phyloP scores from a whole-genome alignment of 2,888 invertebrate species.

The Drosophila infuscata region DNA sequence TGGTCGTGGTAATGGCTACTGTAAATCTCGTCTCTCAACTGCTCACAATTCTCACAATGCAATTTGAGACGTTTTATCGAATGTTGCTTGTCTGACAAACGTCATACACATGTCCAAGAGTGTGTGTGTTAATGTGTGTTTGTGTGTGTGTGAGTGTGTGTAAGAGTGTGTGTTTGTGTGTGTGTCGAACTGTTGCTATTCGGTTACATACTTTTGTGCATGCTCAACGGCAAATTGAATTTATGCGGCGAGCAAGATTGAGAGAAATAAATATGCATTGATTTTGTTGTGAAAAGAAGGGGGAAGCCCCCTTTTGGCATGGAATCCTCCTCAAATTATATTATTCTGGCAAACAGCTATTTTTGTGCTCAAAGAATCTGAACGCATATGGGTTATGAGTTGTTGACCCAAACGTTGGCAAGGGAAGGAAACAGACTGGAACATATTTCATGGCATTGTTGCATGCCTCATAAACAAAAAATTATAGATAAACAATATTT shows the following conservation, averaged over 20 bases:
- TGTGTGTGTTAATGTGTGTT: not conserved
- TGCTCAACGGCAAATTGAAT: conserved; percentile 73
- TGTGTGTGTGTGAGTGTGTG: conserved; percentile 7
- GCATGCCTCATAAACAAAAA: not conserved
- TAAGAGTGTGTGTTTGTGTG: conserved; percentile 8
- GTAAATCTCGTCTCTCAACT: conserved; percentile 73
- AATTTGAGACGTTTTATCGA: conserved; percentile 75
- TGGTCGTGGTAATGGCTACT: conserved; percentile 47
- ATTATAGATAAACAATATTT: not conserved
- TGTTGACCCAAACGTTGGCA: conserved; percentile 17
- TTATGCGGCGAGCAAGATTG: conserved; percentile 52
- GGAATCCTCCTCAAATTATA: conserved; percentile 50
- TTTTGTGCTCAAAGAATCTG: conserved; percentile 45
- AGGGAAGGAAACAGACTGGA: conserved; percentile 18
- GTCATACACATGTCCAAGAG: conserved; percentile 68
- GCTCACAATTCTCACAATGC: conserved; percentile 69
- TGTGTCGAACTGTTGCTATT: conserved; percentile 53
- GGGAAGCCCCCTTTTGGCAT: not conserved
- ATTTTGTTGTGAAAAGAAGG: conserved; percentile 44
- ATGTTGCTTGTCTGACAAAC: conserved; percentile 67
- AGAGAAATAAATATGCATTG: conserved; percentile 37
- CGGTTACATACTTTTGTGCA: conserved; percentile 77
- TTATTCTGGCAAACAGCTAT: conserved; percentile 65
- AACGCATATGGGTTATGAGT: conserved; percentile 35
- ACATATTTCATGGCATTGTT: conserved; percentile 14